Evolutionary conservation across 2,113 vertebrate genomes (phyloP).

Genomic region (Mesembrinibis cayennensis): DNA sequence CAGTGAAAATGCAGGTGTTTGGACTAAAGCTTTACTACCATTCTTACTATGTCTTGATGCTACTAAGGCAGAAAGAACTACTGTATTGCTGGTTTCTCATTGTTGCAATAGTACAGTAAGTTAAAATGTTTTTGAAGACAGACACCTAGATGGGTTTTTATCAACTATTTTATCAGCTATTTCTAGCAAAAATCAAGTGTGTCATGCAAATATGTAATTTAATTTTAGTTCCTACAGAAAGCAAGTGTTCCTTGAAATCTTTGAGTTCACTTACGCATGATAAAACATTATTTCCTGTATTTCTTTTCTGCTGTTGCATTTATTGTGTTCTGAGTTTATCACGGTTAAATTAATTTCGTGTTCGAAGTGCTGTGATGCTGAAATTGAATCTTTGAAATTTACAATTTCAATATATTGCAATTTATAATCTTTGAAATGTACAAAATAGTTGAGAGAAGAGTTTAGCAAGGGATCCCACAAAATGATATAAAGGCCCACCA

Average conservation of each 20-base stretch:
- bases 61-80: background rate
- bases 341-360: background rate
- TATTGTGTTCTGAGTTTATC: background rate
- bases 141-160: background rate
- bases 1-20: background rate
- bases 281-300: background rate
- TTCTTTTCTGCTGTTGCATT: background rate
- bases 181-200: background rate
- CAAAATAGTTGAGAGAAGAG: background rate
- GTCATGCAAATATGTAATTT: background rate
- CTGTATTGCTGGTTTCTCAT: background rate
- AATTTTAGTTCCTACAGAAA: constrained; percentile 11
- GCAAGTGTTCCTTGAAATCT: background rate
- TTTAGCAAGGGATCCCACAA: background rate
- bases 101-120: background rate
- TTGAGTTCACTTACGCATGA: background rate
- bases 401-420: background rate
- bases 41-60: background rate
- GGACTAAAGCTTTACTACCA: background rate
- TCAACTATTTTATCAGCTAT: background rate
- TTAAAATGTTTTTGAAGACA: background rate
- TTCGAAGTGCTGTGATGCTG: background rate
- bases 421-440: background rate
- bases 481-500: background rate
- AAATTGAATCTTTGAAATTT: background rate